A percentile compares a stretch with the other conserved stretches of the same genome.
These are phyloP conservation scores for Drosophila ercepeae DNA, from an alignment of 1,140 invertebrate genomes.

Conservation along the genomic window DNA sequence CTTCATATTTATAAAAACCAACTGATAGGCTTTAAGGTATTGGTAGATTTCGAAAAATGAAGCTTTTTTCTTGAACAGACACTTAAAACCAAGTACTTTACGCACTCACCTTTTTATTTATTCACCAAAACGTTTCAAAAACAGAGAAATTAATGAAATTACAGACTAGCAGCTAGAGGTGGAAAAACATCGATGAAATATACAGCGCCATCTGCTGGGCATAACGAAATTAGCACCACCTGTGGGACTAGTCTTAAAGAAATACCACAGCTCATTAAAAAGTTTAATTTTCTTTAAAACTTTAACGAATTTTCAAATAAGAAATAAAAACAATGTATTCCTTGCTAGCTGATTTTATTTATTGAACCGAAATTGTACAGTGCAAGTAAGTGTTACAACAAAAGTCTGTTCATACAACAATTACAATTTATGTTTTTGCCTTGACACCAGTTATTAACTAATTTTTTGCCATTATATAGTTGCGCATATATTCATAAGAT, in stretches of 20 bases:
- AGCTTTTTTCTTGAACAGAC: too few species aligned
- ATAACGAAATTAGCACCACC: not conserved
- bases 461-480: slow-evolving; percentile 55
- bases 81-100: too few species aligned
- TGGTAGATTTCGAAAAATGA: too few species aligned
- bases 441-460: slow-evolving; percentile 60
- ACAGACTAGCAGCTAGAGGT: not conserved
- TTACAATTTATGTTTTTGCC: slow-evolving; percentile 46
- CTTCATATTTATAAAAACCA: not conserved
- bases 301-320: not conserved
- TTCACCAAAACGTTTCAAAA: not conserved
- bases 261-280: too few species aligned
- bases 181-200: not conserved
- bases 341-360: slow-evolving; percentile 69
- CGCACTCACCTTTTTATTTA: not conserved
- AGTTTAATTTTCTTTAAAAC: not conserved
- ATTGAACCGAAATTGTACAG: slow-evolving; percentile 64
- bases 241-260: not conserved
- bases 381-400: slow-evolving; percentile 52
- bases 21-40: not conserved
- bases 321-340: slow-evolving; percentile 1
- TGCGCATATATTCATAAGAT: slow-evolving; percentile 39
- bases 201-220: not conserved
- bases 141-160: not conserved
- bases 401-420: slow-evolving; percentile 49